These are phyloP conservation scores for Syritta pipiens DNA, from an alignment of 2,888 invertebrate genomes.

Conservation along the genomic window DNA sequence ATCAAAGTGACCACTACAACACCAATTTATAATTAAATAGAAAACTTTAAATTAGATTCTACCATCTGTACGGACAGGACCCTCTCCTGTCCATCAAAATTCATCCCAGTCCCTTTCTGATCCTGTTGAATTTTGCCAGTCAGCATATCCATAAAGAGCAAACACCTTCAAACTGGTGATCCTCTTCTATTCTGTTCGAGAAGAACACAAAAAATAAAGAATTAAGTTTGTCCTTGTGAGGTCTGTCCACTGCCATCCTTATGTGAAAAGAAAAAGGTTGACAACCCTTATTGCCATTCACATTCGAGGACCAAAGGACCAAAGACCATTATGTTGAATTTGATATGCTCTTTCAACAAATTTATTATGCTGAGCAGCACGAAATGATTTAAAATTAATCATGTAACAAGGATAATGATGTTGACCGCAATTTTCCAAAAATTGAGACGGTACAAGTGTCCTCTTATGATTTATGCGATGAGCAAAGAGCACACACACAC, in stretches of 20 bases:
- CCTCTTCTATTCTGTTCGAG: constrained; percentile 16
- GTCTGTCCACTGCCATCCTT: background rate
- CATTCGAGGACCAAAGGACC: constrained; percentile 17
- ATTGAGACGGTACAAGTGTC: constrained; percentile 47
- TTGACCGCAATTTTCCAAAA: constrained; percentile 59
- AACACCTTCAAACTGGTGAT: constrained; percentile 44
- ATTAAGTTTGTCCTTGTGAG: constrained; percentile 34
- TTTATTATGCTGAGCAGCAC: constrained; percentile 62
- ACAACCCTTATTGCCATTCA: constrained; percentile 40
- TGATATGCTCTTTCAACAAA: constrained; percentile 36
- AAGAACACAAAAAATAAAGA: constrained; percentile 34
- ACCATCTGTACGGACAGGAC: constrained; percentile 33
- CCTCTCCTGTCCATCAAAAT: constrained; percentile 46
- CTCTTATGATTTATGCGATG: constrained; percentile 26
- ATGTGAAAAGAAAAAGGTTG: constrained; percentile 16
- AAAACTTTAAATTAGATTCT: constrained; percentile 67
- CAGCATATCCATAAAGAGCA: constrained; percentile 36
- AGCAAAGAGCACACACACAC: background rate
- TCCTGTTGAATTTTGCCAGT: constrained; percentile 25
- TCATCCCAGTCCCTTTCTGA: constrained; percentile 26
- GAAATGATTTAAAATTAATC: constrained; percentile 65
- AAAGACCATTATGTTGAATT: constrained; percentile 22
- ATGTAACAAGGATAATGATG: constrained; percentile 62
- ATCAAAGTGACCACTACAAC: constrained; percentile 52
- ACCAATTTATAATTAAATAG: constrained; percentile 67